Base-by-base conservation (phyloP, 53 echinoderm and acorn worm genomes). In the Apostichopus leukothele region DNA sequence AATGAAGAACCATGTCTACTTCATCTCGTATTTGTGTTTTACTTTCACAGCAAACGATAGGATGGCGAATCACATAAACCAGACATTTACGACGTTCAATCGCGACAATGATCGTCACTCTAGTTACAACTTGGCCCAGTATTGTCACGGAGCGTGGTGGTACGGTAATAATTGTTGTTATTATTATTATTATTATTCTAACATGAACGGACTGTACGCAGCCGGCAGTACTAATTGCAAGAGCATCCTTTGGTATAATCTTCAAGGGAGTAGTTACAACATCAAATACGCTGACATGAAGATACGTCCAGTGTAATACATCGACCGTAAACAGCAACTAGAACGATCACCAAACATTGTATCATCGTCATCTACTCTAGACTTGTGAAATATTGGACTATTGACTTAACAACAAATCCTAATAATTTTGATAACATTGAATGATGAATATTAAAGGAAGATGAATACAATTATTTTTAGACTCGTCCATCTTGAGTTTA, bases 161-260 rank as follows among this genome's bases (percentile, higher is more conserved):
- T 68, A n/a, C 0, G 18, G 19, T 14, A 16, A n/a, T n/a, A n/a
- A n/a, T n/a, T n/a, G n/a, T 1, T 14, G 11, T 16, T 57, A 18
- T 5, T 18, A 3, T 9, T 27, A 27, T 27, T 27, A 27, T 27
- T 27, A 27, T 27, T 27, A 77, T 19, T 0, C 57, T 57, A 57
- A 4, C 57, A n/a, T 79, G 53, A 79, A 79, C 16, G 79, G 79
- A 9, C 79, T 79, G n/a, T 79, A 79, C 52, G 54, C 52, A 6
- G 20, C 53, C 4, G 79, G 79, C 0, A 19, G 16, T 52, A 53
- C 79, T 0, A 5, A 79, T 79, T 8, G 4, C 4, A 79, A 79
- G 4, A 79, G 79, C 79, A 52, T 78, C 1, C 10, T 16, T 5
- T 79, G 79, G 79, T 9, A 12, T 52, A 53, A 21, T 14, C 79